Percentiles rank a stretch among this genome's conserved stretches.
Evolutionary conservation across 2,888 invertebrate genomes (phyloP).

Genomic region (Antitype chi): DNA sequence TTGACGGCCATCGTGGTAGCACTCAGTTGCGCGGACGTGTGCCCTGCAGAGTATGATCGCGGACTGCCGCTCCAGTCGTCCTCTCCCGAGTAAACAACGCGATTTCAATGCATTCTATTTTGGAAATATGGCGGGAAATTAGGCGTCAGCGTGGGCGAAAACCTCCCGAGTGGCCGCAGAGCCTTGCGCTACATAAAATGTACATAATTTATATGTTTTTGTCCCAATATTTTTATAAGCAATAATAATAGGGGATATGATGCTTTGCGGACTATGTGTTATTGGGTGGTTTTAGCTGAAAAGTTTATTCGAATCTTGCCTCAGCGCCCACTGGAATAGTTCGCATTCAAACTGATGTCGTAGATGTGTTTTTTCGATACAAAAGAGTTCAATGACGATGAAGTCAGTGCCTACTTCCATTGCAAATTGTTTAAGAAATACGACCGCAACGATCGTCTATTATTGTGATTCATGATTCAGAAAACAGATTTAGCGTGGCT

Average conservation of each 20-base stretch:
- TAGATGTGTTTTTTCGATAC: conserved; percentile 23
- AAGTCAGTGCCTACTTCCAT: conserved; percentile 47
- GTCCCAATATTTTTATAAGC: conserved; percentile 55
- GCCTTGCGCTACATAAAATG: conserved; percentile 78
- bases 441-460: conserved; percentile 68
- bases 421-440: conserved; percentile 65
- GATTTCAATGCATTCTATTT: conserved; percentile 90
- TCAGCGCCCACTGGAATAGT: not conserved
- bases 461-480: conserved; percentile 81
- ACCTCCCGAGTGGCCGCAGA: conserved; percentile 75
- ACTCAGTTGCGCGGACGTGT: conserved; percentile 82
- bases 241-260: conserved; percentile 36
- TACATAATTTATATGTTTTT: conserved; percentile 70
- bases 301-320: not conserved
- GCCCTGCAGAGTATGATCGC: conserved; percentile 84
- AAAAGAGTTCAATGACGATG: conserved; percentile 39
- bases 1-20: conserved; percentile 83
- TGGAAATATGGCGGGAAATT: conserved; percentile 88
- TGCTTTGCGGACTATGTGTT: not conserved
- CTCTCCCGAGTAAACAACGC: conserved; percentile 87
- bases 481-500: conserved; percentile 75
- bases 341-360: conserved; percentile 18
- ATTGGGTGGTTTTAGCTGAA: conserved; percentile 5
- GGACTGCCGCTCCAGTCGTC: conserved; percentile 86
- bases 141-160: conserved; percentile 85